Evolutionary conservation across 1,140 invertebrate species (phyloP).

Genomic region (Drosophila punjabiensis): DNA sequence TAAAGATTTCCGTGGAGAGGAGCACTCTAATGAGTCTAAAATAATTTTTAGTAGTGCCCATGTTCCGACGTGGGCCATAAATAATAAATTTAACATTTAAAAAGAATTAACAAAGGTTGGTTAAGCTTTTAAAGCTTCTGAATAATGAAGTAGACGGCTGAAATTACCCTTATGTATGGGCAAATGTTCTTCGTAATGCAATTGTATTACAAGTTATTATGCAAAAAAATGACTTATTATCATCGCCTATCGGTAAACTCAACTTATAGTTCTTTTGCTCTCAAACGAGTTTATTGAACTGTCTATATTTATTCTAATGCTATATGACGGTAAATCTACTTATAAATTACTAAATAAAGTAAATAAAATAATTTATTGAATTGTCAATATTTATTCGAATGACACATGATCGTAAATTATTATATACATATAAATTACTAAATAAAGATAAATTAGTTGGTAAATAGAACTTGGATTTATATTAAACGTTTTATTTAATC

Average conservation of each 20-base stretch:
- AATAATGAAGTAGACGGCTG: neutral
- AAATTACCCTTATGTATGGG: too few species aligned
- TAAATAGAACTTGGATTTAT: neutral
- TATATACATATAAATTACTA: too few species aligned
- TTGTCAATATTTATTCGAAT: too few species aligned
- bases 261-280: too few species aligned
- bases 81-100: constrained; percentile 4
- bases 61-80: constrained; percentile 25
- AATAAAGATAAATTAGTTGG: neutral
- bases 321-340: too few species aligned
- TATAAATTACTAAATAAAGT: too few species aligned
- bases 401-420: too few species aligned
- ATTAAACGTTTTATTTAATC: too few species aligned
- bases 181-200: neutral
- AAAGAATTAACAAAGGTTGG: neutral
- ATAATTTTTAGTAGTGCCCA: constrained; percentile 24
- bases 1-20: constrained; percentile 86
- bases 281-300: neutral
- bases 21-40: constrained; percentile 85
- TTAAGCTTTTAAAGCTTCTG: neutral
- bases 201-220: neutral
- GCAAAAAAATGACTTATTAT: neutral
- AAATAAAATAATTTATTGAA: neutral
- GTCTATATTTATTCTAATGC: too few species aligned
- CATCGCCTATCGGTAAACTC: neutral